Percentiles rank a stretch among this genome's conserved stretches.
Conservation (phyloP, 2,888 invertebrate genomes). For the Spilosoma lubricipeda region DNA sequence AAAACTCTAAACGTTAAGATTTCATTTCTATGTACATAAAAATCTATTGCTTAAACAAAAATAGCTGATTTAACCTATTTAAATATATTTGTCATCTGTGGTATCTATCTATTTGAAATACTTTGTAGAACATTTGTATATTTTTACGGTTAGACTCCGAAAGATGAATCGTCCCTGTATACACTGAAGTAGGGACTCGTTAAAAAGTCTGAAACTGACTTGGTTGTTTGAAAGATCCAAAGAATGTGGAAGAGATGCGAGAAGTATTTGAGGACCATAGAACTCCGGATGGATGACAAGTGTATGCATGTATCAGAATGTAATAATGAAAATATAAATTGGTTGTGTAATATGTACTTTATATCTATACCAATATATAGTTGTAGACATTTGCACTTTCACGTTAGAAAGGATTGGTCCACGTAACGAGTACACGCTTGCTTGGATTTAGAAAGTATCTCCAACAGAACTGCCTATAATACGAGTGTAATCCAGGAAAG, state of each 20-base stretch:
- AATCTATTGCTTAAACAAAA: background rate
- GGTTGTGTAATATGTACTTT: background rate
- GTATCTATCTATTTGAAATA: background rate
- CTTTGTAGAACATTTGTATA: background rate
- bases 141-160: background rate
- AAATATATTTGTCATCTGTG: background rate
- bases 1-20: background rate
- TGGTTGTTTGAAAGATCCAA: background rate
- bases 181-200: background rate
- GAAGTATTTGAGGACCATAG: background rate
- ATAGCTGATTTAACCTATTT: background rate
- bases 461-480: background rate
- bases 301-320: no score
- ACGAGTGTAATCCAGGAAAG: background rate
- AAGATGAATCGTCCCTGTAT: background rate
- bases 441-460: conserved; percentile 39
- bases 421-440: conserved; percentile 25
- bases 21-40: background rate
- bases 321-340: background rate
- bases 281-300: no score
- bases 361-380: conserved; percentile 4
- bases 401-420: conserved; percentile 42
- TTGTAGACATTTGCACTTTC: conserved; percentile 31
- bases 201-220: background rate
- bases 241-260: background rate